Base-by-base conservation (phyloP, 23 tunicate genomes). In the Halocynthia aurantium region DNA sequence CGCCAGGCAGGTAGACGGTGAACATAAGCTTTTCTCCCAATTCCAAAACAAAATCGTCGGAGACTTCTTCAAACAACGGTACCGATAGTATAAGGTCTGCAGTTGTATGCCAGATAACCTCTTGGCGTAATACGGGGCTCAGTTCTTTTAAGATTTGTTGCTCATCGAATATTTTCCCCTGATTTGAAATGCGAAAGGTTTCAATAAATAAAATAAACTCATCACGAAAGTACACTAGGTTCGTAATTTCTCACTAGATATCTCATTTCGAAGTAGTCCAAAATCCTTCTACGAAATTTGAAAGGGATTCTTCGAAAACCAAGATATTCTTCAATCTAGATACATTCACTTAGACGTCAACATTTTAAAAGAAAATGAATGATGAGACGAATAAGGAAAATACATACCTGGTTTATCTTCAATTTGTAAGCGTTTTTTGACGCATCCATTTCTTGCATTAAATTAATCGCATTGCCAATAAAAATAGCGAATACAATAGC, bases 81-180 rank as follows among this genome's bases (percentile, higher is more conserved):
- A 94, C 95, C 11, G 99, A 91, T 44, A 88, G 87, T 50, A 94
- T 70, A 20, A 94, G 86, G 18, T 58, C 80, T 8, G 95, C 81
- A 52, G 86, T 78, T 60, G 81, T 84, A 64, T 71, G 68, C 84
- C 79, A 81, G 53, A 94, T 80, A 19, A 94, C 82, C 71, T 94
- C 91, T 6, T 81, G 69, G 5, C 99, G 89, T 19, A 94, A 69
- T 10, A 18, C 80, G 9, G 95, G 91, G 67, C 81, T 94, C 6
- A 94, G 80, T 61, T 88, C 99, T 8, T 57, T 57, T 2, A 88
- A 50, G 44, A 94, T 88, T 60, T 85, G 85, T n/a, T 72, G 61
- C 61, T 94, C 99, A 52, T 94, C 81, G 55, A 94, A 87, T 13
- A 94, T 70, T 81, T 84, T 84, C 22, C 99, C 99, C 87, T 94